Percentiles rank a stretch among this genome's conserved stretches.
phyloP scores from a whole-genome alignment of 2,888 invertebrate genomes.

The Rotaria magnacalcarata region DNA sequence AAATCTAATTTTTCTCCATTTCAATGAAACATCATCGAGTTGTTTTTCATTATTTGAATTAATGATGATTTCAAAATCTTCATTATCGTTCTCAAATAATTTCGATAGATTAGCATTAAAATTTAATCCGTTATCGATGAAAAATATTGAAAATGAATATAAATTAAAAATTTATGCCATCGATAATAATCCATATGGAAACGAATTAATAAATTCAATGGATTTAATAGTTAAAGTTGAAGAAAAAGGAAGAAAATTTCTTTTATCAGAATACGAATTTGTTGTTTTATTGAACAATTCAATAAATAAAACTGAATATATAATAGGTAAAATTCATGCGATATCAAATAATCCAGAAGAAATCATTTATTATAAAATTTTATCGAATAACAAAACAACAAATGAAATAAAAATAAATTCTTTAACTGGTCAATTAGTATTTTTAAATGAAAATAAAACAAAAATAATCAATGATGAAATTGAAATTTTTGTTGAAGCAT shows the following conservation, averaged over 20 bases:
- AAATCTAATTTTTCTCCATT: neutral
- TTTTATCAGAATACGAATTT: neutral
- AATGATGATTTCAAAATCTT: neutral
- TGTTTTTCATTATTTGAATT: conserved; percentile 1
- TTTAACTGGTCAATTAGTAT: neutral
- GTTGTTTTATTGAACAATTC: neutral
- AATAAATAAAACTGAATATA: neutral
- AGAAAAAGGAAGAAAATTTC: neutral
- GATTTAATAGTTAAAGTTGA: conserved; percentile 19
- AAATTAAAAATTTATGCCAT: neutral
- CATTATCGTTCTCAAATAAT: neutral
- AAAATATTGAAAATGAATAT: neutral
- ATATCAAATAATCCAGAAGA: neutral
- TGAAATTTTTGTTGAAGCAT: neutral
- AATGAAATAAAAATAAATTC: neutral
- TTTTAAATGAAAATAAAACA: neutral
- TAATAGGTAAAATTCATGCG: neutral
- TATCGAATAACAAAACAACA: neutral
- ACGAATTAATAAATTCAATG: conserved; percentile 23
- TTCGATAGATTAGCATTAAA: conserved; percentile 25
- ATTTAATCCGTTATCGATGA: neutral
- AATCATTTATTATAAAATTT: neutral
- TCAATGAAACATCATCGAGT: neutral
- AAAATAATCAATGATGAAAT: neutral
- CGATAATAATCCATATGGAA: neutral